Conservation (phyloP, 2,888 invertebrate genomes). For the Eumerus sabulonum region DNA sequence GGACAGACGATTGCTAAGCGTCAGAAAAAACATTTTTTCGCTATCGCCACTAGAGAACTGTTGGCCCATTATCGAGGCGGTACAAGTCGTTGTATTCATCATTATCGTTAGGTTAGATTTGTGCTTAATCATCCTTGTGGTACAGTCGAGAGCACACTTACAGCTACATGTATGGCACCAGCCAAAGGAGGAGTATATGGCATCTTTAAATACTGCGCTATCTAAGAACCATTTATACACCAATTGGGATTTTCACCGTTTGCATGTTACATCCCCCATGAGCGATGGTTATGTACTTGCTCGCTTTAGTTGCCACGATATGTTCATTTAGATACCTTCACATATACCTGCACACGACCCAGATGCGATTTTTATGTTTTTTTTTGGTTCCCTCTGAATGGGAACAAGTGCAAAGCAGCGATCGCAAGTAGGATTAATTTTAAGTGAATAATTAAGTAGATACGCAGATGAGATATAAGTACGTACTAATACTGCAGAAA, state of each 20-base stretch:
- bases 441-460: slow-evolving; percentile 57
- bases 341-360: no score
- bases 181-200: background rate
- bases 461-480: slow-evolving; percentile 7
- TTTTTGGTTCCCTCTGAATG: no score
- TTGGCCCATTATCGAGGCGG: slow-evolving; percentile 20
- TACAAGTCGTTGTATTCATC: slow-evolving; percentile 30
- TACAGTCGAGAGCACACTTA: slow-evolving; percentile 29
- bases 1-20: slow-evolving; percentile 46
- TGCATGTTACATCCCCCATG: slow-evolving; percentile 31
- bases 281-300: slow-evolving; percentile 19
- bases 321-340: no score
- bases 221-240: no score
- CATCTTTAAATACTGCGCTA: slow-evolving; percentile 32
- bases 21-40: slow-evolving; percentile 51
- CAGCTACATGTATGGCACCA: slow-evolving; percentile 1
- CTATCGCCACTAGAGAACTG: slow-evolving; percentile 4
- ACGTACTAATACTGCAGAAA: background rate
- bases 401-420: slow-evolving; percentile 44
- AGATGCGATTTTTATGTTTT: background rate
- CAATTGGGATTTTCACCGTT: slow-evolving; percentile 23
- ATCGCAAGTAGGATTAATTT: slow-evolving; percentile 48
- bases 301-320: no score
- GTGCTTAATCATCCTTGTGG: slow-evolving; percentile 59
- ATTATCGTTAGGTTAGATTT: slow-evolving; percentile 47